Evolutionary conservation across 2,113 vertebrate genomes (phyloP), one percentile per base, ranked within the genome.

Genomic region (Channa maculata): DNA sequence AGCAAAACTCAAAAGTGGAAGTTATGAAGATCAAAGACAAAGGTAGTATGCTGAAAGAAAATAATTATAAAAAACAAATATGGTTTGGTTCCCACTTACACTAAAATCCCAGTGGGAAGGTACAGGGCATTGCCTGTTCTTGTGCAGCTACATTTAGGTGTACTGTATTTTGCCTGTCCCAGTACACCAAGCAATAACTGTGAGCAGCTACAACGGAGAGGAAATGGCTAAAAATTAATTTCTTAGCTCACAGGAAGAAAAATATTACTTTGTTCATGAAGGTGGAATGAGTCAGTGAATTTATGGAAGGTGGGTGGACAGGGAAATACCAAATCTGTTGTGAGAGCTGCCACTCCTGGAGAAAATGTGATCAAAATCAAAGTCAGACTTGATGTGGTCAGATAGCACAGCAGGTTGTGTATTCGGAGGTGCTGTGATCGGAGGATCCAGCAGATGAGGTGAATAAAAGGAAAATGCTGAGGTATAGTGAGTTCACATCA

Each of bases 401-500:
- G 34, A 61, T 44, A 62, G 49, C 50, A 13, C 45, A 60, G 66
- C 15, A 9, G 61, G n/a, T 14, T 68, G 71, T 66, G 49, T 45
- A 57, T 85, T 54, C 64, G 37, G 74, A 51, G 41, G 46, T 45
- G 39, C 39, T 49, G 65, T 54, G 69, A 82, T 38, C 70, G 66
- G 10, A 66, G 50, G 44, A 8, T 49, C 57, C 57, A 68, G 76
- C 55, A 36, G 70, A 50, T 38, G 72, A 75, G 38, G 59, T 13
- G 2, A 59, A 53, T 54, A 55, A 71, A 8, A 72, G 71, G 36
- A 71, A 80, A 84, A 80, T 75, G 75, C 48, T 55, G 0, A 37
- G 51, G 73, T 83, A 37, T 60, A 64, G 10, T 5, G 63, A 64
- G 58, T 49, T 73, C 53, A 71, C 54, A 64, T 61, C 57, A 15